Conservation (phyloP, 2,113 vertebrate genomes). For the Prinia subflava region DNA sequence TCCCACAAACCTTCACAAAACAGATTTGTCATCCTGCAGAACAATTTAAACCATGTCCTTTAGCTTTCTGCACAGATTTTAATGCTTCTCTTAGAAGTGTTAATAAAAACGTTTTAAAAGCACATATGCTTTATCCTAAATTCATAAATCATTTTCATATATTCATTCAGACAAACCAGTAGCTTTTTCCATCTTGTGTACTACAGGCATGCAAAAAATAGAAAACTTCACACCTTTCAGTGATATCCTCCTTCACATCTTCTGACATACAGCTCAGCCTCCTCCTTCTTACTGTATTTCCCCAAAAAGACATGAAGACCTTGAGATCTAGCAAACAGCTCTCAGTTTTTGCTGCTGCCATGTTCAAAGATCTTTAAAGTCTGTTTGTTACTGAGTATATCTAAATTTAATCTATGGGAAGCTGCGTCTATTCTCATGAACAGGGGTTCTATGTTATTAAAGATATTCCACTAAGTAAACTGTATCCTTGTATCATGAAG, state of each 20-base stretch:
- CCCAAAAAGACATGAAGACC: not conserved
- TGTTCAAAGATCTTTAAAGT: not conserved
- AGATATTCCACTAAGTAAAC: not conserved
- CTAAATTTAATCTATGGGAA: not conserved
- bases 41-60: not conserved
- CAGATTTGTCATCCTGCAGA: not conserved
- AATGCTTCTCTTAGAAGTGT: not conserved
- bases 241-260: not conserved
- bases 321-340: not conserved
- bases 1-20: not conserved
- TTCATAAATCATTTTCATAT: not conserved
- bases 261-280: not conserved
- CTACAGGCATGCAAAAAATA: not conserved
- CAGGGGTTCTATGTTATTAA: not conserved
- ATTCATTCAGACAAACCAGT: conserved; percentile 28
- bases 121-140: not conserved
- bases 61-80: not conserved
- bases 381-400: not conserved
- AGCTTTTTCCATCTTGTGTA: not conserved
- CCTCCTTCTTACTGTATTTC: not conserved
- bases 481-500: not conserved
- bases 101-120: conserved; percentile 24
- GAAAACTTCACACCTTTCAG: not conserved
- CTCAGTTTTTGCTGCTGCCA: not conserved
- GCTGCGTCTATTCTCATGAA: not conserved